Conservation (phyloP, 2,888 invertebrate genomes). For the Nymphalis polychloros region DNA sequence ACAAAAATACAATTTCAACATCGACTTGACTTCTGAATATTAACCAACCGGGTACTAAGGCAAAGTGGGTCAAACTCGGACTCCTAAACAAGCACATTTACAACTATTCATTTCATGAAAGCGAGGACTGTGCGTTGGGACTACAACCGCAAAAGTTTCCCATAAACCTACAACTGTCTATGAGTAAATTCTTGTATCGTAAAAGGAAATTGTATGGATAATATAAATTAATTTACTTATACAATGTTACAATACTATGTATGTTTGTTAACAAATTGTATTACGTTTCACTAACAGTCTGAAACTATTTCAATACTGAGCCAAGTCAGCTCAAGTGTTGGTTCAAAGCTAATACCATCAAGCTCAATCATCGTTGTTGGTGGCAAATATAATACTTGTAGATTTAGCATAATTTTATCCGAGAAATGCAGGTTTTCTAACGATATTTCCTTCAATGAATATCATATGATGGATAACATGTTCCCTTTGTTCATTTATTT, state of each 20-base stretch:
- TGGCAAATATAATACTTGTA: too few relatives aligned
- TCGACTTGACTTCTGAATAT: constrained; percentile 20
- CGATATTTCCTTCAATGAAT: too few relatives aligned
- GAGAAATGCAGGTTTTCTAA: too few relatives aligned
- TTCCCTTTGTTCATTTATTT: not conserved
- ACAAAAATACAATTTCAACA: constrained; percentile 1
- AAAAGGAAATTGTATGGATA: constrained; percentile 25
- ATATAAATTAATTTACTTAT: constrained; percentile 18
- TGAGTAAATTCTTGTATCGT: constrained; percentile 27
- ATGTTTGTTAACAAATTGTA: too few relatives aligned
- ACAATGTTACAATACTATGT: not conserved
- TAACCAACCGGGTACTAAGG: constrained; percentile 14
- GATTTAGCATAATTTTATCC: too few relatives aligned
- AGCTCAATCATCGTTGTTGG: too few relatives aligned
- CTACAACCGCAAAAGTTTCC: constrained; percentile 48
- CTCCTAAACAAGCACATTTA: constrained; percentile 44
- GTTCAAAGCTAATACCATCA: too few relatives aligned
- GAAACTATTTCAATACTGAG: too few relatives aligned
- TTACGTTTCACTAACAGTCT: too few relatives aligned
- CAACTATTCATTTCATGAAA: constrained; percentile 46
- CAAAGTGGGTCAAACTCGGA: constrained; percentile 36
- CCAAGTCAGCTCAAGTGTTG: too few relatives aligned
- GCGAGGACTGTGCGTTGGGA: constrained; percentile 44
- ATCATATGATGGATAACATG: not conserved
- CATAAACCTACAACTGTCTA: constrained; percentile 33